phyloP scores from a whole-genome alignment of 2,797 vertebrate genomes.

The Pagetopsis macropterus region DNA sequence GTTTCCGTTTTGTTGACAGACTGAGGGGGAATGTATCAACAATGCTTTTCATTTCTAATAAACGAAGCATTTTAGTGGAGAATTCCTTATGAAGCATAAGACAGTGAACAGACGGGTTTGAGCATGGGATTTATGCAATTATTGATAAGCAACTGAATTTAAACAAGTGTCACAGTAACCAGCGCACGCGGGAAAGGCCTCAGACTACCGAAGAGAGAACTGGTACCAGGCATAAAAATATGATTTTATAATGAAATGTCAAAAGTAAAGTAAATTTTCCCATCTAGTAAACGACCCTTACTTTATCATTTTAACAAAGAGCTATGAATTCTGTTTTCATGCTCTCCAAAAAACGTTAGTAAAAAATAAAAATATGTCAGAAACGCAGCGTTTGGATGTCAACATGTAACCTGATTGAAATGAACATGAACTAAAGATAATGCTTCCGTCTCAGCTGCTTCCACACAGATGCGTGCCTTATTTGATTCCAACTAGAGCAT shows the following conservation, averaged over 20 bases:
- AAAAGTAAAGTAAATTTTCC: too few species aligned
- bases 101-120: not conserved
- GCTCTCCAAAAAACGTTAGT: not conserved
- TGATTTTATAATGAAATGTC: too few species aligned
- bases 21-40: conserved; percentile 51
- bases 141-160: not conserved
- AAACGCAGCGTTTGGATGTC: not conserved
- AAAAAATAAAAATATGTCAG: not conserved
- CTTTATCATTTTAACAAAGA: not conserved
- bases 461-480: conserved; percentile 58
- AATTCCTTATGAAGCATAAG: not conserved
- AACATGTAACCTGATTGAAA: not conserved
- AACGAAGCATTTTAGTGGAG: conserved; percentile 43
- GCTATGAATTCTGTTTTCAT: not conserved
- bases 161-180: not conserved
- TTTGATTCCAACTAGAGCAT: conserved; percentile 25
- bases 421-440: not conserved
- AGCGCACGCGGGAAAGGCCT: not conserved
- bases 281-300: too few species aligned
- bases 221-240: too few species aligned
- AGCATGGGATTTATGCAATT: conserved; percentile 2
- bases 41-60: conserved; percentile 79
- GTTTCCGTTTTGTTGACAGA: conserved; percentile 40
- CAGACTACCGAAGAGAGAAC: too few species aligned
- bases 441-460: conserved; percentile 21